These are phyloP conservation scores for Drosophila virilis DNA, from an alignment of 1,140 invertebrate species.

Conservation along the genomic window DNA sequence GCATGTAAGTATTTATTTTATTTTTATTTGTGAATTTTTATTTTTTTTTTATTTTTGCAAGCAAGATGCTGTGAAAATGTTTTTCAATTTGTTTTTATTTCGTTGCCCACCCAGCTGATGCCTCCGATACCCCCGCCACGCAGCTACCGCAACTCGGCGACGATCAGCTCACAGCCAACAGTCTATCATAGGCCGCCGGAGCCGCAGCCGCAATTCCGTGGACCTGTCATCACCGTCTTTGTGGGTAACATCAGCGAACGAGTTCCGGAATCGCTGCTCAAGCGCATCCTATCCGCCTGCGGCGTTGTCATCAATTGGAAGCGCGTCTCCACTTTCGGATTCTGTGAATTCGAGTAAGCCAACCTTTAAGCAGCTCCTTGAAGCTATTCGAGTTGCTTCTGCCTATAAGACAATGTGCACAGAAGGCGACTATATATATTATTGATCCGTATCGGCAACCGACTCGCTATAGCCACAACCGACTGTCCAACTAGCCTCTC, in stretches of 20 bases:
- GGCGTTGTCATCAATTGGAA: slow-evolving; percentile 98
- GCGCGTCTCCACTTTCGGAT: slow-evolving; percentile 98
- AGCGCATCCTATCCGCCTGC: slow-evolving; percentile 95
- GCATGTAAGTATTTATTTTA: slow-evolving; percentile 61
- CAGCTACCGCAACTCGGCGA: slow-evolving; percentile 83
- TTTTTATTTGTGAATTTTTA: not conserved
- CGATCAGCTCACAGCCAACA: slow-evolving; percentile 81
- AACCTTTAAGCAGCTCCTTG: not conserved
- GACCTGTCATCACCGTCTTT: slow-evolving; percentile 98
- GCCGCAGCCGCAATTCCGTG: slow-evolving; percentile 85
- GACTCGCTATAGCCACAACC: too few species aligned
- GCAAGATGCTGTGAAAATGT: too few species aligned
- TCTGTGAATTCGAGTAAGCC: slow-evolving; percentile 92
- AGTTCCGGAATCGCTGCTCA: slow-evolving; percentile 97
- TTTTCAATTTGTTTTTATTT: slow-evolving; percentile 2
- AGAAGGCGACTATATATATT: too few species aligned
- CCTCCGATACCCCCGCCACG: slow-evolving; percentile 84
- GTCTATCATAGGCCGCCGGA: slow-evolving; percentile 80
- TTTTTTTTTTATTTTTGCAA: not conserved
- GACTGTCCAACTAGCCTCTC: too few species aligned
- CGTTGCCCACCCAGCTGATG: slow-evolving; percentile 84
- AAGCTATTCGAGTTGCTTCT: too few species aligned
- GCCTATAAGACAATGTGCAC: too few species aligned
- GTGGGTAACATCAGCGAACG: slow-evolving; percentile 98
- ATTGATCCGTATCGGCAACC: too few species aligned